phyloP scores from a whole-genome alignment of 1,140 invertebrate genomes.

The Calliopsis andreniformis region DNA sequence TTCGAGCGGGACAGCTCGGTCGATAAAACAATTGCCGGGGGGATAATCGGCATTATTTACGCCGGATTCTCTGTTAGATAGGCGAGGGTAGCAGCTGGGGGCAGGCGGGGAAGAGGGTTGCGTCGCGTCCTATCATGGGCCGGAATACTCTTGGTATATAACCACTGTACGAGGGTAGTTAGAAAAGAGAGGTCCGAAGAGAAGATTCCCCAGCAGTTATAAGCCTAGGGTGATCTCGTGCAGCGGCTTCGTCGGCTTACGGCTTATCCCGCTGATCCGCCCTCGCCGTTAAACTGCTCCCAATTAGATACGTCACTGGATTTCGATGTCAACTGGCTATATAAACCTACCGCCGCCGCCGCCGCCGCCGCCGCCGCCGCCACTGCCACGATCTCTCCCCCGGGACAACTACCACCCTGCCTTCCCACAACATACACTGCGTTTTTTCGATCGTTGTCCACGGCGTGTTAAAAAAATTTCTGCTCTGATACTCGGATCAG shows the following conservation, averaged over 20 bases:
- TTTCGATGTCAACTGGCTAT: constrained; percentile 74
- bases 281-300: constrained; percentile 76
- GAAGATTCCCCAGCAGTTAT: constrained; percentile 71
- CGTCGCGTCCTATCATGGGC: constrained; percentile 30
- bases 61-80: constrained; percentile 78
- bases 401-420: constrained; percentile 26
- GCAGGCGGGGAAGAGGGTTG: constrained; percentile 27
- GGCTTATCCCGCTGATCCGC: constrained; percentile 70
- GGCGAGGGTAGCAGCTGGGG: constrained; percentile 49
- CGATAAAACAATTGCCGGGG: constrained; percentile 81
- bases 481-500: not conserved
- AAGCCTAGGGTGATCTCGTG: constrained; percentile 76
- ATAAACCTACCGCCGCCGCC: constrained; percentile 30
- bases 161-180: constrained; percentile 7
- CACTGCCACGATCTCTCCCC: constrained; percentile 29
- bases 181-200: constrained; percentile 48
- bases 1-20: constrained; percentile 69
- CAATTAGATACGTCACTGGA: constrained; percentile 81
- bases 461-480: not conserved
- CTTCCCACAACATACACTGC: not conserved
- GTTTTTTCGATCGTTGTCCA: not conserved
- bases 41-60: constrained; percentile 81
- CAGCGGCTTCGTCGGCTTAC: constrained; percentile 71
- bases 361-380: too few relatives aligned
- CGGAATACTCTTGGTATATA: constrained; percentile 25